A percentile compares a stretch with the other conserved stretches of the same genome.
Conservation (phyloP, 92 coral and sea anemone species). For the Desmophyllum pertusum region DNA sequence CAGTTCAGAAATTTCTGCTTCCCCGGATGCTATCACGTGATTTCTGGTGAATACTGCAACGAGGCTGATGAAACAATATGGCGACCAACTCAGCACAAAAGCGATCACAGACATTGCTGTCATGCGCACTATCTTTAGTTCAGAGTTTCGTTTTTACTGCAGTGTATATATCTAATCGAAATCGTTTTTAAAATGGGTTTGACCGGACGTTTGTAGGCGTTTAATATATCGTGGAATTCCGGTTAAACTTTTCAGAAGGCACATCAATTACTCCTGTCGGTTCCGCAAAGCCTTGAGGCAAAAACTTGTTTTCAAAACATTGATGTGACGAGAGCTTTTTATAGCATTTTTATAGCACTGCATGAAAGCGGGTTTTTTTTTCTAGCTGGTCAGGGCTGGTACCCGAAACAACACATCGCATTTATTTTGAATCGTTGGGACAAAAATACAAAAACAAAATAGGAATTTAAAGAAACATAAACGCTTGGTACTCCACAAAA, state of each 20-base stretch:
- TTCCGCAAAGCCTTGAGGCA: neutral
- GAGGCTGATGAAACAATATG: slow-evolving; percentile 67
- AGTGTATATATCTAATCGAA: neutral
- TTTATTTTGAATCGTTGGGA: too few relatives aligned
- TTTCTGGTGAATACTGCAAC: slow-evolving; percentile 38
- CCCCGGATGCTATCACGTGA: slow-evolving; percentile 46
- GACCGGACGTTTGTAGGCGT: neutral
- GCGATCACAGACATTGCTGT: slow-evolving; percentile 56
- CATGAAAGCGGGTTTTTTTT: too few relatives aligned
- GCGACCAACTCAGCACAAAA: slow-evolving; percentile 74
- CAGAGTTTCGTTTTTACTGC: slow-evolving; percentile 17
- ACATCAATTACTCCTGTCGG: neutral
- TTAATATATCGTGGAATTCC: neutral
- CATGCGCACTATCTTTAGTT: slow-evolving; percentile 55
- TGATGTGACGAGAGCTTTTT: neutral
- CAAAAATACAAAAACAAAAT: too few relatives aligned
- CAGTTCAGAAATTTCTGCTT: slow-evolving; percentile 66
- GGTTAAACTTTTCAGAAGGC: neutral
- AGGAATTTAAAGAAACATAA: too few relatives aligned
- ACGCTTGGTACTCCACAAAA: too few relatives aligned
- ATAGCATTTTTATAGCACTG: neutral
- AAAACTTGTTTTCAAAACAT: neutral
- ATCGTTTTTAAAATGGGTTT: neutral
- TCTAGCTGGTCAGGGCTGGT: too few relatives aligned
- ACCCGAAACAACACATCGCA: neutral